These are phyloP conservation scores for Graptemys geographica DNA, from an alignment of 2,797 vertebrate genomes.

Conservation along the genomic window DNA sequence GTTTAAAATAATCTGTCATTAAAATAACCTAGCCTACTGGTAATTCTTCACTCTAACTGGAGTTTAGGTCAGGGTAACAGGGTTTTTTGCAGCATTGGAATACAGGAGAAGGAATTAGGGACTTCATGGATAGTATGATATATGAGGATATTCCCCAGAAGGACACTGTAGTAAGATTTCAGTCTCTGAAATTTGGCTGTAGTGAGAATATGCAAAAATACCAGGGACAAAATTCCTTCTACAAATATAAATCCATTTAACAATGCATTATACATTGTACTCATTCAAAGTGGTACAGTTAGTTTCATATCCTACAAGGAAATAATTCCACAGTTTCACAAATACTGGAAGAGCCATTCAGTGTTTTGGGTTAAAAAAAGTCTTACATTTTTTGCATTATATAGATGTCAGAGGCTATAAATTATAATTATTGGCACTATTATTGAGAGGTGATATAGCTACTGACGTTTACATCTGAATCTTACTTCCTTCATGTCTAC, in stretches of 20 bases:
- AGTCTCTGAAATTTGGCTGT: constrained; percentile 72
- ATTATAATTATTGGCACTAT: constrained; percentile 76
- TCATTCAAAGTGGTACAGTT: constrained; percentile 64
- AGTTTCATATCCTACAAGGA: constrained; percentile 66
- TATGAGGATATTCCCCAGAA: constrained; percentile 64
- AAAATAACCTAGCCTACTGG: constrained; percentile 84
- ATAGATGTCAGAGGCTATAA: constrained; percentile 74
- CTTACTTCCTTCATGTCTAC: constrained; percentile 47
- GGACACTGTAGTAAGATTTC: constrained; percentile 63
- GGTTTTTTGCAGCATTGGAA: constrained; percentile 58
- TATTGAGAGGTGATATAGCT: constrained; percentile 71
- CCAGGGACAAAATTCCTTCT: constrained; percentile 73
- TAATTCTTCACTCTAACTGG: constrained; percentile 85
- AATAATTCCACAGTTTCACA: constrained; percentile 72
- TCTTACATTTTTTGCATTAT: constrained; percentile 65
- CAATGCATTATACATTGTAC: constrained; percentile 76
- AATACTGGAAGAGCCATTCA: constrained; percentile 51
- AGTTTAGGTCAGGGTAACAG: constrained; percentile 81
- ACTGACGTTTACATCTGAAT: constrained; percentile 65
- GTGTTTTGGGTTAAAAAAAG: constrained; percentile 72
- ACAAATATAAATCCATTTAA: constrained; percentile 81
- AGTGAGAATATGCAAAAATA: constrained; percentile 69
- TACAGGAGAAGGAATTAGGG: constrained; percentile 66
- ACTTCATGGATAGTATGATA: constrained; percentile 60
- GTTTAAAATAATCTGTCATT: constrained; percentile 88